Evolutionary conservation across 1,140 invertebrate species (phyloP).

Genomic region (Halesus radiatus): DNA sequence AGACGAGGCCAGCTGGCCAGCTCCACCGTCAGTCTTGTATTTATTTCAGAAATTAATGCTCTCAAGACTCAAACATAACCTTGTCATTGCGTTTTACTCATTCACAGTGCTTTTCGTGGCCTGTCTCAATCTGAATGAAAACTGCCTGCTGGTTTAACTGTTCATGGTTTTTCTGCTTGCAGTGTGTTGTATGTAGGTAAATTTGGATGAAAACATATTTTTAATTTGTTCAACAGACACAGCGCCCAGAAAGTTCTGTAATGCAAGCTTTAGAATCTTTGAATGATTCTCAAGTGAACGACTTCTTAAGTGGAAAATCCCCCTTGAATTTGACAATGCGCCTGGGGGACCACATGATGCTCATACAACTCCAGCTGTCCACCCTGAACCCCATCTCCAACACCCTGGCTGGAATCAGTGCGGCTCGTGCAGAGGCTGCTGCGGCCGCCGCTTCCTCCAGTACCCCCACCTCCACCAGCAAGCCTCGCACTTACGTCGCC

Average conservation of each 20-base stretch:
- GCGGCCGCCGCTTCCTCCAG: too few relatives aligned
- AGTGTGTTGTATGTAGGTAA: too few relatives aligned
- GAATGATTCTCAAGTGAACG: constrained; percentile 94
- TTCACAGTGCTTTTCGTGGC: too few relatives aligned
- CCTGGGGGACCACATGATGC: constrained; percentile 96
- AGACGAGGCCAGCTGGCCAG: too few relatives aligned
- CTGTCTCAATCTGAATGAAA: too few relatives aligned
- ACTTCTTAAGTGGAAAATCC: constrained; percentile 93
- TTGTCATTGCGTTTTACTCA: too few relatives aligned
- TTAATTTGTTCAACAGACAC: constrained; percentile 78
- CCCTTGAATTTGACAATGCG: constrained; percentile 95
- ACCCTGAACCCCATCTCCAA: constrained; percentile 75
- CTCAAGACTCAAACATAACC: too few relatives aligned
- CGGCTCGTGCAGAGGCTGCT: constrained; percentile 27
- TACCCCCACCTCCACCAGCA: constrained; percentile 52
- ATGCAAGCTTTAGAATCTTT: constrained; percentile 95
- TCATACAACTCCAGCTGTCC: constrained; percentile 93
- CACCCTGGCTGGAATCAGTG: constrained; percentile 24
- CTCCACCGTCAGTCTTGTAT: too few relatives aligned
- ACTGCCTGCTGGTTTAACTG: too few relatives aligned
- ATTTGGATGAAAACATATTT: too few relatives aligned
- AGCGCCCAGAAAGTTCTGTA: constrained; percentile 92
- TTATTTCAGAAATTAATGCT: too few relatives aligned
- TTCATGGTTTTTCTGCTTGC: too few relatives aligned
- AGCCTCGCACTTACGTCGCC: constrained; percentile 53